Evolutionary conservation across 2,888 invertebrate species (phyloP), one percentile per base, ranked within the genome.

Genomic region (Thyatira batis): DNA sequence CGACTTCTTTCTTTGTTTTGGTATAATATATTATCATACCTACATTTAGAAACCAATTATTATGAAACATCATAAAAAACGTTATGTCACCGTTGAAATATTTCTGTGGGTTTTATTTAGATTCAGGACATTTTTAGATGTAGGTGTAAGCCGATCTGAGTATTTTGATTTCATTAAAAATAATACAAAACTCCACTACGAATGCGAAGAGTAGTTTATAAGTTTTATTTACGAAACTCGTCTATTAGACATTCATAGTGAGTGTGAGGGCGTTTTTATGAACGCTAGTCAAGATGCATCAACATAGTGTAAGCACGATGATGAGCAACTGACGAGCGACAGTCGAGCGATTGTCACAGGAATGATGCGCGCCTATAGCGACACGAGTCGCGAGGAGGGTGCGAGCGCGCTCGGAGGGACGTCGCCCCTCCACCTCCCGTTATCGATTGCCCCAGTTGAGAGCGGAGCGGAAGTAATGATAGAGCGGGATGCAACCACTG

Each of bases 391-490:
- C 71, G 69, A 72, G 71, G 73, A 57, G 72, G 76, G 73, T 76
- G 73, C 60, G 79, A 80, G 80, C 71, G 60, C 61, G 73, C 71
- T 61, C 73, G 70, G 68, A 74, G 68, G 67, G 69, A 59, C 67
- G 63, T 70, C 70, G 69, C 61, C 75, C 73, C 78, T 76, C 75
- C 74, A 62, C 60, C 78, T 79, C 84, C 76, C 82, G 77, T 81
- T 93, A 94, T 94, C 93, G 93, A 94, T 94, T 93, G 93, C 92
- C 93, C 93, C 93, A 93, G 93, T 93, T 93, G 93, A 92, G 89
- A 92, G 89, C 86, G 87, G 87, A 86, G 88, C 88, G 91, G 87
- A 89, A 90, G 86, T 84, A 88, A 88, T 85, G 90, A 90, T 88
- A 91, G 91, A 92, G 85, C 84, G 83, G 85, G 91, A 91, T 90